Evolutionary conservation across 2,888 invertebrate species (phyloP), one percentile per base, ranked within the genome.

Genomic region (Stenichneumon culpator): DNA sequence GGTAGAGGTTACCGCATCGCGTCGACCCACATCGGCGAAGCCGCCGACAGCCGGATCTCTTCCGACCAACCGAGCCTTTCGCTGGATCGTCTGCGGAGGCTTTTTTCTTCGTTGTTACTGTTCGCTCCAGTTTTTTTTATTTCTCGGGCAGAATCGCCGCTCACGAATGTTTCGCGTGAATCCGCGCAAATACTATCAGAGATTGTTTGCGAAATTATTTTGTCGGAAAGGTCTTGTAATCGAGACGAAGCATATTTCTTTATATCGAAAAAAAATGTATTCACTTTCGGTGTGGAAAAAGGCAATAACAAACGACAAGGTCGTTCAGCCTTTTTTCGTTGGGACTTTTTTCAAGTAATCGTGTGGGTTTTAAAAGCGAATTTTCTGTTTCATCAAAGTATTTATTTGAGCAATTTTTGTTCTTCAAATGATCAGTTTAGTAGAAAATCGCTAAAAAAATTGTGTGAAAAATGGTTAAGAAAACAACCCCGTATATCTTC

Each of bases 1-100:
- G 28, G 19, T 9, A 47, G 60, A 14, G 60, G 60, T 36, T 73
- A 19, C 44, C 60, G 73, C 25, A 39, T 60, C 39, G 60, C 22
- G 73, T 44, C 74, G 74, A 74, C 74, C 63, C 28, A 74, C 74
- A 74, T 74, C 52, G 57, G 9, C 57, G 28, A 60, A 47, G 14
- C 60, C 28, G 25, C 28, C 28, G 44, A 67, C 32, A 44, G 52
- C 60, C 44, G 44, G 73, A 73, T 73, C 25, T 47, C 47, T 60
- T 63, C 32, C 44, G 44, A 44, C 60, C 47, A n/a, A 14, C 14
- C 25, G 44, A 57, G 57, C 57, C 57, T 57, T 25, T 57, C 57
- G 57, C 44, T 25, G 57, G 11, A 57, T 57, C 11, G 22, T 3
- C 57, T 57, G 22, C 25, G 11, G 2, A 57, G 22, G 9, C 19